Conservation (phyloP, 2,113 vertebrate genomes). For the Zosterops japonicus region DNA sequence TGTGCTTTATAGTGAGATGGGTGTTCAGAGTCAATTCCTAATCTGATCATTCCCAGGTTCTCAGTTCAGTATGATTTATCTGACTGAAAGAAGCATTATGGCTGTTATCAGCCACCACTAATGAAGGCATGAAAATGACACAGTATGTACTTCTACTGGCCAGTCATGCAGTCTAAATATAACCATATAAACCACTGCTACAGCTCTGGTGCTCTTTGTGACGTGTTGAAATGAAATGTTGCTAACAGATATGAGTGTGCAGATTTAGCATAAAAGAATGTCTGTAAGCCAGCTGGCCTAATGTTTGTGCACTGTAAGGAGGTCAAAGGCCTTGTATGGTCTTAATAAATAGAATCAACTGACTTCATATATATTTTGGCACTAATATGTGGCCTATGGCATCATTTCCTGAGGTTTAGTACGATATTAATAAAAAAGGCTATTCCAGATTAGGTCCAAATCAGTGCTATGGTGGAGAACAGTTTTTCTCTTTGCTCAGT, state of each 20-base stretch:
- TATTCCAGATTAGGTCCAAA: constrained; percentile 67
- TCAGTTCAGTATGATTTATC: background rate
- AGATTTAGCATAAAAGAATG: constrained; percentile 57
- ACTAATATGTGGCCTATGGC: constrained; percentile 76
- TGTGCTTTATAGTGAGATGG: background rate
- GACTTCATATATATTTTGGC: constrained; percentile 76
- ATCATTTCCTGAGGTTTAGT: constrained; percentile 79
- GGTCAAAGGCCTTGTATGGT: constrained; percentile 73
- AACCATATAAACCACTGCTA: background rate
- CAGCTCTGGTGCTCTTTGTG: background rate
- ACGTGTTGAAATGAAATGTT: constrained; percentile 63
- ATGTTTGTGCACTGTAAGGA: constrained; percentile 48
- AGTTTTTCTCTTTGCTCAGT: constrained; percentile 51
- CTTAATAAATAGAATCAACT: constrained; percentile 76
- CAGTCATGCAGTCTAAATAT: background rate
- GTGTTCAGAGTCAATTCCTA: background rate
- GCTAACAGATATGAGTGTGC: constrained; percentile 63
- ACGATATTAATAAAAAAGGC: constrained; percentile 72
- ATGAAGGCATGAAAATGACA: background rate
- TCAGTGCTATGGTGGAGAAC: constrained; percentile 26
- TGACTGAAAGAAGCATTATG: background rate
- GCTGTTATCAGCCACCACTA: constrained; percentile 42
- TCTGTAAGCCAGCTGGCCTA: constrained; percentile 66
- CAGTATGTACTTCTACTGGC: background rate
- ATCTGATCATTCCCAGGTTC: constrained; percentile 25